Evolutionary conservation across 2,888 invertebrate genomes (phyloP).

Genomic region (Nasonovia ribisnigri): DNA sequence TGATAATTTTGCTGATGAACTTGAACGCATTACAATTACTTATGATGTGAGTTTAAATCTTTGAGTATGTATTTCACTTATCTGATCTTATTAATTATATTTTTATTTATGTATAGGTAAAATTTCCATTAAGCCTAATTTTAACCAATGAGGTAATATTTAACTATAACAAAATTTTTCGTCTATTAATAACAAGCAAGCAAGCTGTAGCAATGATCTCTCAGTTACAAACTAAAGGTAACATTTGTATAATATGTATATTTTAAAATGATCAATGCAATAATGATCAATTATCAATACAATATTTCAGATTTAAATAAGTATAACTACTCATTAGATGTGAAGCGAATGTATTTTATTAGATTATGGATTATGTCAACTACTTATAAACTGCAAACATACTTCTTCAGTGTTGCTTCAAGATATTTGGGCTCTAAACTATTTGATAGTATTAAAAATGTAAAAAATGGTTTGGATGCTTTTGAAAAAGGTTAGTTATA

Average conservation of each 20-base stretch:
- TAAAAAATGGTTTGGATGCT: constrained; percentile 57
- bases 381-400: constrained; percentile 61
- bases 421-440: constrained; percentile 56
- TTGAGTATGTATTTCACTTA: background rate
- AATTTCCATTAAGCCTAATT: constrained; percentile 58
- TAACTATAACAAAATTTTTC: constrained; percentile 59
- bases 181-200: constrained; percentile 55
- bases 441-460: constrained; percentile 59
- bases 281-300: background rate
- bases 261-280: background rate
- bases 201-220: constrained; percentile 58
- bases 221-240: constrained; percentile 62
- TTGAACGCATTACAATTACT: constrained; percentile 54
- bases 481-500: constrained; percentile 48
- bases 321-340: constrained; percentile 50
- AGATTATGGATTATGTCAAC: constrained; percentile 61
- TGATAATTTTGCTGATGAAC: constrained; percentile 54
- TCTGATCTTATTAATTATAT: background rate
- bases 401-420: constrained; percentile 58
- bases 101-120: constrained; percentile 37
- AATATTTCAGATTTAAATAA: constrained; percentile 59
- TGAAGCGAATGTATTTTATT: constrained; percentile 62
- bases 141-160: constrained; percentile 46
- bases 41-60: constrained; percentile 39
- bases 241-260: background rate